Percentiles rank a stretch among this genome's conserved stretches.
These are phyloP conservation scores for Oxygymnocypris stewartii DNA, from an alignment of 2,113 vertebrate genomes.

Conservation along the genomic window DNA sequence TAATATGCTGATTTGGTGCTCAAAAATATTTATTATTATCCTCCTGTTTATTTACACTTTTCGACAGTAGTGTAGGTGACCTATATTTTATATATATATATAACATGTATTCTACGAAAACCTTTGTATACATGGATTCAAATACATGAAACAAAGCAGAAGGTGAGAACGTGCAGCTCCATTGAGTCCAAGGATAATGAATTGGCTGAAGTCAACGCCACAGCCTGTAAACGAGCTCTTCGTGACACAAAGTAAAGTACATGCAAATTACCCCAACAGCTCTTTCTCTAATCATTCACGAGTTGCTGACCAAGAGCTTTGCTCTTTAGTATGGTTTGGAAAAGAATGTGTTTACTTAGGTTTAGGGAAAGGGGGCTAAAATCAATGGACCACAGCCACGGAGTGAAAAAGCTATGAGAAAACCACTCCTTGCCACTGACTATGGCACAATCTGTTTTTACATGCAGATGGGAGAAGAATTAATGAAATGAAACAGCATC, in stretches of 20 bases:
- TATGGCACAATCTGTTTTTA: constrained; percentile 26
- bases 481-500: constrained; percentile 38
- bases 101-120: too few species aligned
- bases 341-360: constrained; percentile 68
- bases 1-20: too few species aligned
- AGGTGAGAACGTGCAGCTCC: background rate
- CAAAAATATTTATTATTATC: too few species aligned
- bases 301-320: constrained; percentile 67
- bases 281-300: constrained; percentile 66
- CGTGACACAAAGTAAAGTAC: constrained; percentile 58
- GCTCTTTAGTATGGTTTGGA: constrained; percentile 72
- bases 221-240: constrained; percentile 54
- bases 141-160: constrained; percentile 5
- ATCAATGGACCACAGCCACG: constrained; percentile 51
- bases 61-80: too few species aligned
- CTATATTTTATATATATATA: too few species aligned
- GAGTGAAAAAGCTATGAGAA: constrained; percentile 41
- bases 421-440: constrained; percentile 41
- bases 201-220: background rate
- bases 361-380: constrained; percentile 61
- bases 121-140: background rate
- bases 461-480: constrained; percentile 29
- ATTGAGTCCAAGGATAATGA: constrained; percentile 36
- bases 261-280: constrained; percentile 68
- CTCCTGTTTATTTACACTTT: too few species aligned